A percentile compares a stretch with the other conserved stretches of the same genome.
phyloP scores from a whole-genome alignment of 2,113 vertebrate genomes.

The Carlito syrichta region DNA sequence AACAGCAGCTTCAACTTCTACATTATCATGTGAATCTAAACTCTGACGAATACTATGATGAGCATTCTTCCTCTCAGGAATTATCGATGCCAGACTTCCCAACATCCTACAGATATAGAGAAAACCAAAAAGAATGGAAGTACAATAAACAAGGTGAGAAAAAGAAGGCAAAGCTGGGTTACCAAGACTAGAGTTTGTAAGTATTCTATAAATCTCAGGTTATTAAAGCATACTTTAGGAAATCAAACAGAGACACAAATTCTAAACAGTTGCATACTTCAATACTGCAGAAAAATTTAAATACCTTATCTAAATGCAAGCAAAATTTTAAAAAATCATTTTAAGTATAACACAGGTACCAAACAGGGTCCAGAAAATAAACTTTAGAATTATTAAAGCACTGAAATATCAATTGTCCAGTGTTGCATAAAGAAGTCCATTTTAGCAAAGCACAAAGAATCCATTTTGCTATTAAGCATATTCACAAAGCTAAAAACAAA shows the following conservation, averaged over 20 bases:
- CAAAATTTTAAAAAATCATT: not conserved
- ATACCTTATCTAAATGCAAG: not conserved
- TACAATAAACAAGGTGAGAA: not conserved
- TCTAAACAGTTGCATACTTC: not conserved
- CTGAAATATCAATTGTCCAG: conserved; percentile 9
- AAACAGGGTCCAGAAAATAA: conserved; percentile 19
- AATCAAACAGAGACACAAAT: not conserved
- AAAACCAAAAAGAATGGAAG: not conserved
- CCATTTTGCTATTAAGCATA: not conserved
- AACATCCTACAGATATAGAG: conserved; percentile 88
- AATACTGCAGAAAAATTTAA: not conserved
- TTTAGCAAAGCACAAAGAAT: conserved; percentile 11
- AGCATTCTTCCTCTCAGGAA: conserved; percentile 98
- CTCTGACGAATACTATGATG: conserved; percentile 99
- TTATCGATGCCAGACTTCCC: conserved; percentile 97
- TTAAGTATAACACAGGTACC: not conserved
- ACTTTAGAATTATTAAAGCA: conserved; percentile 40
- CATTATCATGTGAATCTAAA: conserved; percentile 97
- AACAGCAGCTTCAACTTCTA: conserved; percentile 98
- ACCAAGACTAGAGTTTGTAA: not conserved
- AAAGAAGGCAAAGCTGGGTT: not conserved
- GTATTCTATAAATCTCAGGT: not conserved
- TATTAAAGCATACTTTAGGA: not conserved
- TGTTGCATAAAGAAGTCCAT: not conserved
- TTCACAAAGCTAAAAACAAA: not conserved